These are phyloP conservation scores for Apodemia hepburni DNA, from an alignment of 2,888 invertebrate genomes.

Conservation along the genomic window DNA sequence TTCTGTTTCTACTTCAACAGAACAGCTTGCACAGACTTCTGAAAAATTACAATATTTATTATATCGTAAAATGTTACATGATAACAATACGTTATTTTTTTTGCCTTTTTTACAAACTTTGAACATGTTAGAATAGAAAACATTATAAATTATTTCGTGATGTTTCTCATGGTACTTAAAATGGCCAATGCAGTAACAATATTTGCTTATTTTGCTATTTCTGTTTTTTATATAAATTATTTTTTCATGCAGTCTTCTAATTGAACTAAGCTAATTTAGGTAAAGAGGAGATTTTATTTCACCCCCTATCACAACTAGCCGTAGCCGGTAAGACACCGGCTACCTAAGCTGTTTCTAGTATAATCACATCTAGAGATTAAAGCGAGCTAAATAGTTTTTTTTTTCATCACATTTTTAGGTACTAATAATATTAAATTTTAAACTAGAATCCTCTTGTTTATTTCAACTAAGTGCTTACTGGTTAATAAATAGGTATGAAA, in stretches of 20 bases:
- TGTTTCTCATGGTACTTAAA: neutral
- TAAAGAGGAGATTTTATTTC: neutral
- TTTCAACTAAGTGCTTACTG: no score
- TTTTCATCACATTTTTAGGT: no score
- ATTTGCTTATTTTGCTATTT: neutral
- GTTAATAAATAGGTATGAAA: no score
- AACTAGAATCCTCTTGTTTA: no score
- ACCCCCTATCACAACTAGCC: neutral
- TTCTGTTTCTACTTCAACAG: constrained; percentile 66
- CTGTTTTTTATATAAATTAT: neutral
- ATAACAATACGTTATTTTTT: neutral
- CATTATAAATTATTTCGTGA: neutral
- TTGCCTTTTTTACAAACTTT: neutral
- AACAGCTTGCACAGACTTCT: constrained; percentile 71
- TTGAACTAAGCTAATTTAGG: neutral
- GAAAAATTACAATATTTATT: constrained; percentile 39
- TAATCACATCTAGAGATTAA: neutral
- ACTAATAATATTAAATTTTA: no score
- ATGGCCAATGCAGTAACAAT: neutral
- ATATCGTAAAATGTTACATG: neutral
- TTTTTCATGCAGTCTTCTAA: neutral
- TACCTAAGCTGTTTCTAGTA: neutral
- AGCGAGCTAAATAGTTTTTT: no score
- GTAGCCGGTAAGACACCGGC: no score
- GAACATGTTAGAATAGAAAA: neutral